Percentiles rank a stretch among this genome's conserved stretches.
Evolutionary conservation across 2,113 vertebrate species (phyloP).

Genomic region (Rattus rattus): DNA sequence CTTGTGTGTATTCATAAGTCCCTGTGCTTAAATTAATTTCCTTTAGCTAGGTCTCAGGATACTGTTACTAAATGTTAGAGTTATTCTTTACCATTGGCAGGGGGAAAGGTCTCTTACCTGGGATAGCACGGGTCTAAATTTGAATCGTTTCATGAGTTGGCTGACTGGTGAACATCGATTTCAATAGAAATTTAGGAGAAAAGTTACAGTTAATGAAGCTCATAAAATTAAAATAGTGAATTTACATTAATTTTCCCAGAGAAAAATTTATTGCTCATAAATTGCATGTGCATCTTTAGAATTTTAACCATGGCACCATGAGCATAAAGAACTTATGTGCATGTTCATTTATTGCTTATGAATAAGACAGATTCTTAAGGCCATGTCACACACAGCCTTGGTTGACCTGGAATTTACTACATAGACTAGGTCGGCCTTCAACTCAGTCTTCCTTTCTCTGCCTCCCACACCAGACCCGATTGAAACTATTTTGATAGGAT

Average conservation of each 20-base stretch:
- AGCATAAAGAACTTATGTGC: no score
- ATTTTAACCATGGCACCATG: no score
- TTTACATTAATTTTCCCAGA: constrained; percentile 36
- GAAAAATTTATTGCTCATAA: not conserved
- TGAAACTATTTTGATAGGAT: not conserved
- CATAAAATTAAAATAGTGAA: constrained; percentile 1
- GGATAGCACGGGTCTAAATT: not conserved
- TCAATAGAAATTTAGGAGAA: not conserved
- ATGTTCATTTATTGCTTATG: no score
- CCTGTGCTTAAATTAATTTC: not conserved
- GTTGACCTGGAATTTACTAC: not conserved
- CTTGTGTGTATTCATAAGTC: not conserved
- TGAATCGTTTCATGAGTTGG: constrained; percentile 9
- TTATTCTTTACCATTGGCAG: constrained; percentile 2
- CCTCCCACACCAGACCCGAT: no score
- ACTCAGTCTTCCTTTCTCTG: no score
- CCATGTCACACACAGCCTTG: not conserved
- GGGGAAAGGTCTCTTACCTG: not conserved
- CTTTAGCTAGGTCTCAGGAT: constrained; percentile 33
- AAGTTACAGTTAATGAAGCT: not conserved
- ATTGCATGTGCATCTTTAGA: no score
- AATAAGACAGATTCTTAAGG: not conserved
- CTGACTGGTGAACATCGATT: not conserved
- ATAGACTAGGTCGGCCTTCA: not conserved
- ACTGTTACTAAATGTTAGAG: not conserved